Base-by-base conservation (phyloP, 2,113 vertebrate genomes). In the Sciurus niger region DNA sequence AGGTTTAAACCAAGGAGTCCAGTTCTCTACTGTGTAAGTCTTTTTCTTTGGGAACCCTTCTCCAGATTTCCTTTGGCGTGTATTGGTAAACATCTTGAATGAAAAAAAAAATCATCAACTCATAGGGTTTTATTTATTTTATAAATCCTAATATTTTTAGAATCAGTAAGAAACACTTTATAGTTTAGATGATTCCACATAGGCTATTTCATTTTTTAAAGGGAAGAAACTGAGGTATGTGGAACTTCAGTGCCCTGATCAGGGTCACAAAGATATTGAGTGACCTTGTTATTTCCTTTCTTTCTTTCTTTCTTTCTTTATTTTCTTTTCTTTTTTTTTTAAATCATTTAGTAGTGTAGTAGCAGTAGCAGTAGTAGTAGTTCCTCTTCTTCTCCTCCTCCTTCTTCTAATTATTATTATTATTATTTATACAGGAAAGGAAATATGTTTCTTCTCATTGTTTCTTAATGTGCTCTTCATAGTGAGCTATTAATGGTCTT, bases 111-210 rank as follows among this genome's bases (percentile, higher is more conserved):
- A 68, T 20, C 8, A 32, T 93, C 37, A 90, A 90, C 34, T 92
- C 32, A 70, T 80, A 87, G 53, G 80, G 82, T 94, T 91, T 79
- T 72, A 80, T 84, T 78, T 48, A 60, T 89, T 88, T 94, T 82
- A 65, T 94, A 91, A 94, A 53, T 76, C 25, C 34, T 84, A 72
- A 25, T 83, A 53, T 51, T 95, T 76, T 94, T 32, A 84, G 67
- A 95, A 83, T 87, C 73, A 85, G 85, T 77, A 85, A 77, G 68
- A 51, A 72, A 9, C 4, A 25, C 74, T 77, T 93, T 96, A 32
- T 68, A 63, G 43, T 68, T 93, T 89, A 85, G 55, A 79, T 90
- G 32, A 58, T 92, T 91, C 55, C 93, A 88, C 30, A 55, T 84
- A 93, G 82, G 55, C 63, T 22, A 43, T 60, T 70, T 95, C n/a